A percentile compares a stretch with the other conserved stretches of the same genome.
Conservation (phyloP, 2,888 invertebrate species). For the Geotrupes spiniger region DNA sequence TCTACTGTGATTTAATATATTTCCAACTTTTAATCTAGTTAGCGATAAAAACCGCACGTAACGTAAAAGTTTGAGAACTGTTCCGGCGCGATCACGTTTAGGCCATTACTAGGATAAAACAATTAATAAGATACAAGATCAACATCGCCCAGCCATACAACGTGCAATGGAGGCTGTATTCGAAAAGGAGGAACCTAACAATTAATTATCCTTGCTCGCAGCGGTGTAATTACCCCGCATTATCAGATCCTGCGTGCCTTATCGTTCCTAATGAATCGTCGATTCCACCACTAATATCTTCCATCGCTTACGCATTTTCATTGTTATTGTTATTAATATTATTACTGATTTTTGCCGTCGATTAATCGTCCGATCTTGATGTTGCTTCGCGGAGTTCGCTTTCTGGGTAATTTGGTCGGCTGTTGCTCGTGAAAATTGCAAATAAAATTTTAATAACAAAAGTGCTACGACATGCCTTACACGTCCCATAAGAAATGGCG, state of each 20-base stretch:
- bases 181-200: slow-evolving; percentile 26
- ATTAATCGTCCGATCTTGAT: too few relatives aligned
- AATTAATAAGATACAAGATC: slow-evolving; percentile 20
- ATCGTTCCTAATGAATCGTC: slow-evolving; percentile 19
- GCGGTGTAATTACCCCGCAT: slow-evolving; percentile 29
- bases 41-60: neutral
- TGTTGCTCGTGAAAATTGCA: too few relatives aligned
- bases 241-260: slow-evolving; percentile 29
- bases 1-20: too few relatives aligned
- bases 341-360: too few relatives aligned
- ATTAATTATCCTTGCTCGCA: slow-evolving; percentile 34
- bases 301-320: slow-evolving; percentile 19
- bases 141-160: slow-evolving; percentile 17
- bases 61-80: slow-evolving; percentile 8
- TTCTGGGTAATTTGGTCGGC: too few relatives aligned
- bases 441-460: too few relatives aligned
- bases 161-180: slow-evolving; percentile 14
- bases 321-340: slow-evolving; percentile 12
- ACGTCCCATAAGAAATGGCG: too few relatives aligned
- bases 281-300: slow-evolving; percentile 11
- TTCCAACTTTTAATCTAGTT: too few relatives aligned
- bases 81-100: slow-evolving; percentile 4
- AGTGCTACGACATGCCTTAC: too few relatives aligned
- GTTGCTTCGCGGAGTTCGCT: too few relatives aligned
- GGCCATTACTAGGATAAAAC: slow-evolving; percentile 17